These are phyloP conservation scores for Ophiothrix spiculata DNA, from an alignment of 35 echinoderm and acorn worm genomes.

Conservation along the genomic window DNA sequence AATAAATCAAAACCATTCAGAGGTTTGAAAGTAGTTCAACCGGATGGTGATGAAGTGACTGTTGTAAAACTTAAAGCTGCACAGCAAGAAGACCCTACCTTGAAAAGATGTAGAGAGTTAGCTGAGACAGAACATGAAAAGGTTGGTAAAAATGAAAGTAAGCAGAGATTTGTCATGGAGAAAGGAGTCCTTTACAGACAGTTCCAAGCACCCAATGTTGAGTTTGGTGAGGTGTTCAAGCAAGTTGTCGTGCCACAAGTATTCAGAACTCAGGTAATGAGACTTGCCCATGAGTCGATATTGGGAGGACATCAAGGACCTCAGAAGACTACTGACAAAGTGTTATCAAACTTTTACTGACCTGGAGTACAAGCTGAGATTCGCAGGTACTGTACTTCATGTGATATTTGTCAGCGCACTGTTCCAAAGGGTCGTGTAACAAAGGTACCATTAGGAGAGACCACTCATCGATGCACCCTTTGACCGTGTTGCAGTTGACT, in stretches of 20 bases:
- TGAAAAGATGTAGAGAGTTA: conserved; percentile 3
- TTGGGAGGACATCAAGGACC: conserved; percentile 47
- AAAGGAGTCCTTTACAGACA: conserved; percentile 50
- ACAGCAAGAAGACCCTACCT: not conserved
- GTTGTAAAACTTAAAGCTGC: not conserved
- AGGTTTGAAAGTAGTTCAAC: not conserved
- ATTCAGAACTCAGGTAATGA: conserved; percentile 36
- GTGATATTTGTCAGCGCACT: conserved; percentile 47
- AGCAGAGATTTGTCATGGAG: not conserved
- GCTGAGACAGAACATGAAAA: conserved; percentile 5
- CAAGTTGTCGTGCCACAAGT: conserved; percentile 45
- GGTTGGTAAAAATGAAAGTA: not conserved
- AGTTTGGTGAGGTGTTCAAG: conserved; percentile 25
- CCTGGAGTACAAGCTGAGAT: conserved; percentile 49
- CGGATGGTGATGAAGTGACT: not conserved
- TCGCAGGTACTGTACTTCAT: conserved; percentile 36
- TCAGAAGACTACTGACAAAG: conserved; percentile 34
- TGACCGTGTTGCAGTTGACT: conserved; percentile 43
- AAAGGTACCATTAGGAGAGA: conserved; percentile 26
- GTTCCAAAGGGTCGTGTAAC: conserved; percentile 36
- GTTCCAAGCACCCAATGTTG: conserved; percentile 27
- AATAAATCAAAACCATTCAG: not conserved
- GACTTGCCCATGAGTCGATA: conserved; percentile 50
- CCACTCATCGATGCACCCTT: conserved; percentile 57
- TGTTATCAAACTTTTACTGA: conserved; percentile 45